Evolutionary conservation across 2,888 invertebrate genomes (phyloP).

Genomic region (Sminthurinus aureus): DNA sequence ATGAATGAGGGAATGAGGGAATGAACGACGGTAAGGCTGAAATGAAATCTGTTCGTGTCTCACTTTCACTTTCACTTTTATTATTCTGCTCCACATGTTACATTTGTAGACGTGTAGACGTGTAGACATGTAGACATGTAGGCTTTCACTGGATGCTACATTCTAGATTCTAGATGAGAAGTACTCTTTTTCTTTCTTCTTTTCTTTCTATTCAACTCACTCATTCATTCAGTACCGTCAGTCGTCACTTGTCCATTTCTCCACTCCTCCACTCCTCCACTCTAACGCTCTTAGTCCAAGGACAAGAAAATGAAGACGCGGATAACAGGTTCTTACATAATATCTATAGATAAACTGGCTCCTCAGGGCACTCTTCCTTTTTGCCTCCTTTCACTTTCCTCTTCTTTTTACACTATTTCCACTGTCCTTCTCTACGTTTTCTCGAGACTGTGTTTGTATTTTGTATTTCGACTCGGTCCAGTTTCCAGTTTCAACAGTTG

Average conservation of each 20-base stretch:
- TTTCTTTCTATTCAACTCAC: not conserved
- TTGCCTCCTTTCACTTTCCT: no score
- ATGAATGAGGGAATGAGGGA: not conserved
- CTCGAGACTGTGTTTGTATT: no score
- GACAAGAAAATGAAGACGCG: not conserved
- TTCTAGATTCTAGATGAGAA: no score
- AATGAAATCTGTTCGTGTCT: slow-evolving; percentile 6
- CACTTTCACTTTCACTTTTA: not conserved
- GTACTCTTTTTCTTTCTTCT: not conserved
- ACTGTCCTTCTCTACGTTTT: no score
- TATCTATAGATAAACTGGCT: not conserved
- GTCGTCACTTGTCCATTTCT: not conserved
- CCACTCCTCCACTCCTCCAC: not conserved
- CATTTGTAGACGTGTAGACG: not conserved
- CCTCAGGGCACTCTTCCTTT: not conserved
- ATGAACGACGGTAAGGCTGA: not conserved
- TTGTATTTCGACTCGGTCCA: no score
- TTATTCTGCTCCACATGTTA: not conserved
- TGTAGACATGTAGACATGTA: no score
- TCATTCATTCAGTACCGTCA: not conserved
- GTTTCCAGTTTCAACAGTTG: no score
- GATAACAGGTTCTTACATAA: not conserved
- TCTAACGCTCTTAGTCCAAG: not conserved
- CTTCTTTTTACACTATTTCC: no score
- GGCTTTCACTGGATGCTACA: not conserved